Percentiles rank a stretch among this genome's conserved stretches.
Conservation (phyloP, 2,888 invertebrate genomes). For the Tachina fera region DNA sequence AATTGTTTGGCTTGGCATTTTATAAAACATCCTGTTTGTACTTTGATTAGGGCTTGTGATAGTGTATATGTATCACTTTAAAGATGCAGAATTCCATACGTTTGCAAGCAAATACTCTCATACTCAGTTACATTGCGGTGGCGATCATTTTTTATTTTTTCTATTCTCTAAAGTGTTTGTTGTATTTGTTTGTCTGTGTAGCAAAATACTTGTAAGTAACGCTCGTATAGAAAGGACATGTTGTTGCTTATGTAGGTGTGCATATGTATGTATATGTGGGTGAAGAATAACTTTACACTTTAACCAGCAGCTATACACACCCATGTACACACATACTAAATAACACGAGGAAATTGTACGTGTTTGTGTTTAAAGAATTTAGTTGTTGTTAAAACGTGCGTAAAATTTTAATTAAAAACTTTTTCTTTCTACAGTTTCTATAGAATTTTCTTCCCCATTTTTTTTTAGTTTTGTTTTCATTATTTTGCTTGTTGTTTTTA, state of each 20-base stretch:
- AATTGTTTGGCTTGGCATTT: slow-evolving; percentile 34
- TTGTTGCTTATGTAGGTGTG: neutral
- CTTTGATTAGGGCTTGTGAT: slow-evolving; percentile 41
- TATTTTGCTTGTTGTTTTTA: slow-evolving; percentile 40
- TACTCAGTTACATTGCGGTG: neutral
- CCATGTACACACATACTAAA: neutral
- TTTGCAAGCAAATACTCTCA: neutral
- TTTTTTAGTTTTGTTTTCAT: slow-evolving; percentile 19
- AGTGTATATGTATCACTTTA: slow-evolving; percentile 3
- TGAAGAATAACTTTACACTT: slow-evolving; percentile 51
- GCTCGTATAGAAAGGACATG: slow-evolving; percentile 3
- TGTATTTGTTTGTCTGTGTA: slow-evolving; percentile 54
- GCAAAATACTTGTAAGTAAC: neutral
- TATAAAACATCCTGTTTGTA: slow-evolving; percentile 30
- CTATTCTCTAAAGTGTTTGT: slow-evolving; percentile 23
- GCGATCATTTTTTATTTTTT: slow-evolving; percentile 31
- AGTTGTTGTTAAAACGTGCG: slow-evolving; percentile 71
- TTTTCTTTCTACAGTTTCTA: slow-evolving; percentile 55
- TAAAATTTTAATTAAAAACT: slow-evolving; percentile 72
- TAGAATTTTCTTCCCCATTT: slow-evolving; percentile 29
- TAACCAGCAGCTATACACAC: neutral
- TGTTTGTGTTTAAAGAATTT: slow-evolving; percentile 66
- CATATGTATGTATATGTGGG: slow-evolving; percentile 15
- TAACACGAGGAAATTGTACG: slow-evolving; percentile 33
- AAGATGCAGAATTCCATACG: slow-evolving; percentile 13